These are phyloP conservation scores for Petrophora chlorosata DNA, from an alignment of 2,888 invertebrate species.

Conservation along the genomic window DNA sequence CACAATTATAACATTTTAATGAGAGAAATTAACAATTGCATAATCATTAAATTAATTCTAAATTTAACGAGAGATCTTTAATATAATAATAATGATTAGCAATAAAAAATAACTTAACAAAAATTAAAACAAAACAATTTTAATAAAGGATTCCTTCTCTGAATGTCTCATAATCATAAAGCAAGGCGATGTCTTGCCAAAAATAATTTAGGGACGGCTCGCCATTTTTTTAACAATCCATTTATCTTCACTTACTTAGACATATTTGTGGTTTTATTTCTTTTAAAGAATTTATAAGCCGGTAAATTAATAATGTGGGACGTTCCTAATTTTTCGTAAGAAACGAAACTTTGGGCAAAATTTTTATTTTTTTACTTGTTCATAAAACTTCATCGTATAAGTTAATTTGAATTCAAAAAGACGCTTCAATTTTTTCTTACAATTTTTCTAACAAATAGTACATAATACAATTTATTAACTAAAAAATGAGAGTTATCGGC, in stretches of 20 bases:
- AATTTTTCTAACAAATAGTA: no score
- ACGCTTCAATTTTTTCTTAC: no score
- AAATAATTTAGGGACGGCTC: slow-evolving; percentile 6
- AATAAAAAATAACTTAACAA: no score
- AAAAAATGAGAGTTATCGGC: no score
- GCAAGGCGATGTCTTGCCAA: background rate
- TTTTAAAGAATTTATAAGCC: slow-evolving; percentile 1
- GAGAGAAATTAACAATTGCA: no score
- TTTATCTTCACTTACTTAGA: slow-evolving; percentile 43
- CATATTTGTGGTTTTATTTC: slow-evolving; percentile 14
- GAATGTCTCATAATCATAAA: background rate
- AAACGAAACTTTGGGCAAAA: background rate
- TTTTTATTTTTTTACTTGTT: background rate
- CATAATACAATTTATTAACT: no score
- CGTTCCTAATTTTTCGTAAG: background rate
- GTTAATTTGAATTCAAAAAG: no score
- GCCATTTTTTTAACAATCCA: slow-evolving; percentile 15
- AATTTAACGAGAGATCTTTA: no score
- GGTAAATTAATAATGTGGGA: background rate
- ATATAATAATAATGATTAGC: no score
- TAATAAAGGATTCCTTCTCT: background rate
- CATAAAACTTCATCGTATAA: no score
- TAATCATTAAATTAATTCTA: no score
- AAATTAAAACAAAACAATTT: background rate
- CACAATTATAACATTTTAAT: no score